Conservation (phyloP, 2,888 invertebrate genomes). For the Phlogophora meticulosa region DNA sequence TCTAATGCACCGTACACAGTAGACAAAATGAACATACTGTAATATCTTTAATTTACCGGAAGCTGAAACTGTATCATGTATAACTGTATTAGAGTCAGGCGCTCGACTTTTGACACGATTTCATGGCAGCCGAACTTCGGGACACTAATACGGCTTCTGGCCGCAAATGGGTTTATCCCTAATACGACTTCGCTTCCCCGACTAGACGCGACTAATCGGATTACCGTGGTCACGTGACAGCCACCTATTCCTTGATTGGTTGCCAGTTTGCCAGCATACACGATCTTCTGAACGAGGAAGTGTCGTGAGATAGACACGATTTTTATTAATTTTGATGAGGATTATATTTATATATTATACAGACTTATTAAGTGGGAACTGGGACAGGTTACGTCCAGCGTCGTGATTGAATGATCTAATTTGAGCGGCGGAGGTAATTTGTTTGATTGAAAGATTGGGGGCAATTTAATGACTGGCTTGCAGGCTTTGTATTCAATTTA, state of each 20-base stretch:
- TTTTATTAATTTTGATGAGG: not conserved
- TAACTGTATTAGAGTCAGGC: conserved; percentile 44
- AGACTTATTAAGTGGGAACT: not conserved
- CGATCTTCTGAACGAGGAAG: conserved; percentile 5
- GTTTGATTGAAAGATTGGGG: conserved; percentile 30
- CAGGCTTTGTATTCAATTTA: not conserved
- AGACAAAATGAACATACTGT: conserved; percentile 12
- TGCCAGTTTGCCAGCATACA: conserved; percentile 29
- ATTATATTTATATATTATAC: conserved; percentile 2
- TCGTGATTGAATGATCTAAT: conserved; percentile 42
- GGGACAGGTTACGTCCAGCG: not conserved
- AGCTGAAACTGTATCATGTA: conserved; percentile 47
- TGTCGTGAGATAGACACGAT: conserved; percentile 1
- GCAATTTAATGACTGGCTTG: conserved; percentile 15
- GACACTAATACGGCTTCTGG: conserved; percentile 66
- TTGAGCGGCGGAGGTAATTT: conserved; percentile 11
- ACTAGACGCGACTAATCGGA: conserved; percentile 61
- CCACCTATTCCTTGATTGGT: conserved; percentile 66
- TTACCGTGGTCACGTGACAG: conserved; percentile 62
- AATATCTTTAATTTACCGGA: conserved; percentile 31
- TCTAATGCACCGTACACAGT: not conserved
- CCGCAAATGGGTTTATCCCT: conserved; percentile 69
- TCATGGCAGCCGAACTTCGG: conserved; percentile 61
- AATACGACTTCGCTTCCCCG: conserved; percentile 63
- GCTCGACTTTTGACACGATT: conserved; percentile 57